Percentiles rank a stretch among this genome's conserved stretches.
phyloP scores from a whole-genome alignment of 2,888 invertebrate genomes.

The Oligia fasciuncula region DNA sequence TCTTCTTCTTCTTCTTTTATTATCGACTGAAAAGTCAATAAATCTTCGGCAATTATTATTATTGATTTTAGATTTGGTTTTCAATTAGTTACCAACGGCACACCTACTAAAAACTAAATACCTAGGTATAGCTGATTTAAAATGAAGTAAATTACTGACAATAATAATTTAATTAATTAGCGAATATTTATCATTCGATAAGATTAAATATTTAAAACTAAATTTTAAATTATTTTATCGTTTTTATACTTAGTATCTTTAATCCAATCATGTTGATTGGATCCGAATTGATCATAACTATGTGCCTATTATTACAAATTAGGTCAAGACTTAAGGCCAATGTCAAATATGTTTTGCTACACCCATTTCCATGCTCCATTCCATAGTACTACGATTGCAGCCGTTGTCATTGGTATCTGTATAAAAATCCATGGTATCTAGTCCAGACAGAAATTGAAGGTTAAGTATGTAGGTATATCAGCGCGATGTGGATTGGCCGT shows the following conservation, averaged over 20 bases:
- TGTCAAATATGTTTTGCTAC: constrained; percentile 82
- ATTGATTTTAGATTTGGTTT: not conserved
- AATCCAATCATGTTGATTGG: constrained; percentile 19
- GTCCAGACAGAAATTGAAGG: constrained; percentile 65
- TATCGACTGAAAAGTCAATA: not conserved
- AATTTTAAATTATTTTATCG: not conserved
- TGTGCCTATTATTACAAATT: constrained; percentile 67
- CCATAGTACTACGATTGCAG: constrained; percentile 29
- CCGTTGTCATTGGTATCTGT: constrained; percentile 23
- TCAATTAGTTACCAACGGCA: constrained; percentile 4
- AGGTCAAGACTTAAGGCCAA: constrained; percentile 85
- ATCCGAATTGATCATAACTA: constrained; percentile 32
- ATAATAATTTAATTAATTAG: not conserved
- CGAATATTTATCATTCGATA: not conserved
- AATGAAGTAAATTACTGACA: not conserved
- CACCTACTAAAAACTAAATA: not conserved
- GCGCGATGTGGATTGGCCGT: constrained; percentile 65
- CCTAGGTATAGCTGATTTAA: not conserved
- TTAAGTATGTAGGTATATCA: constrained; percentile 67
- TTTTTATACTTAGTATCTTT: not conserved
- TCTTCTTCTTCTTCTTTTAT: too few relatives aligned
- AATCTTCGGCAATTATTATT: not conserved
- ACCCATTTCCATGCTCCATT: constrained; percentile 50
- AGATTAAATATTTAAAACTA: constrained; percentile 3
- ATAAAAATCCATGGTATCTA: constrained; percentile 36